Base-by-base conservation (phyloP, 2,888 invertebrate genomes). In the Periphyllus acericola region DNA sequence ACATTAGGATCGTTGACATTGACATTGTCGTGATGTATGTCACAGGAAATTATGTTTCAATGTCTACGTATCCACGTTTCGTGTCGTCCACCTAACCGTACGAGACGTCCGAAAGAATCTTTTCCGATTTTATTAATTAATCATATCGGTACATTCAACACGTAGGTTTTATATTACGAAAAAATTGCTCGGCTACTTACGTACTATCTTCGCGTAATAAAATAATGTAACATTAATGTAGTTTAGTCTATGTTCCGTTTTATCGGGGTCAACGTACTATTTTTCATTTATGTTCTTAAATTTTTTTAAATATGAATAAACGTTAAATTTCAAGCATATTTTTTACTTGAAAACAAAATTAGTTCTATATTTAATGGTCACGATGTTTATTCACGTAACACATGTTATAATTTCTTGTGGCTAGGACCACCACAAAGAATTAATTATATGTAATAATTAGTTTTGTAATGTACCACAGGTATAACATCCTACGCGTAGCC, bases 391-490 rank as follows among this genome's bases (percentile, higher is more conserved):
- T 66, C 40, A 60, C 40, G 75, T 29, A 40, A 60, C 60, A 75
- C 66, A 29, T 74, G 36, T 71, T 68, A 78, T 52, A 79, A 66
- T 85, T 52, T 66, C n/a, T 68, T 5, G 2, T 9, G 66, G n/a
- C 36, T 55, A 68, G 72, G 86, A 86, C 80, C 86, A 80, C 72
- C 86, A 32, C 86, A 72, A 60, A 87, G 80, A 80, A 72, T 80
- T 86, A 79, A 86, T 86, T 72, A 60, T 72, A 21, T 74, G 72
- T 40, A 87, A 87, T 87, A 87, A 87, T 87, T 87, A 80, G 72
- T 87, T 87, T 87, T 87, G 36, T 79, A 80, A 80, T 60, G 32
- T 60, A 74, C 55, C 17, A 72, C 79, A 79, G 86, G 83, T 83
- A 36, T 32, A 79, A 55, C 79, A 25, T 55, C 86, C 79, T 32